Evolutionary conservation across 2,797 vertebrate species (phyloP), one percentile per base, ranked within the genome.

Genomic region (Serranus cabrilla): DNA sequence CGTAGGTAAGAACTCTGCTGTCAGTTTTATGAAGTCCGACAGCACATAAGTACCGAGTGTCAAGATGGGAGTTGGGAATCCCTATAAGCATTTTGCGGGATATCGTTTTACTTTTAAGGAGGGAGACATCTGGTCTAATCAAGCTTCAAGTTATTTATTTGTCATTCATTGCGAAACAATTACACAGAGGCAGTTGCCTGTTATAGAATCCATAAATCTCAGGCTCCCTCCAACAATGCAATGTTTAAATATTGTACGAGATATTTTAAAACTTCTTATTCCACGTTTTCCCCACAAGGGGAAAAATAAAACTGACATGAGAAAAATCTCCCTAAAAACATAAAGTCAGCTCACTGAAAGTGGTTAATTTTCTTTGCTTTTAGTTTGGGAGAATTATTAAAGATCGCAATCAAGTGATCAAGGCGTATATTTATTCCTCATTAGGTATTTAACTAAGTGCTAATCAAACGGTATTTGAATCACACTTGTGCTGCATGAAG

Each of bases 331-430:
- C 18, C 1, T 5, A n/a, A 52, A 1, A 20, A 27, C 0, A 2
- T 60, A 1, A 40, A 49, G 25, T 10, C 2, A 0, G 3, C n/a
- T 43, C 5, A 14, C 20, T 37, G 1, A 57, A 57, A 45, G 3
- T 34, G 17, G 12, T 50, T 63, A 2, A 37, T 27, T 60, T 23
- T 9, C 13, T 55, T 45, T 45, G 23, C 17, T 54, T 47, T 62
- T 0, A 31, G 9, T 2, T 21, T 8, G 0, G 13, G 1, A 25
- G 5, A 50, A 57, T 17, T 5, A 39, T 11, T 13, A 12, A 0
- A 17, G 31, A 63, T 67, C 11, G 56, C 14, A 42, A 60, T 67
- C 18, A 54, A 31, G 43, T 16, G 7, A 23, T 45, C 16, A 12
- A 16, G 3, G 37, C 2, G 0, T n/a, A 5, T 8, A 39, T 63